These are phyloP conservation scores for Caranx ignobilis DNA, from an alignment of 2,113 vertebrate species.

Conservation along the genomic window DNA sequence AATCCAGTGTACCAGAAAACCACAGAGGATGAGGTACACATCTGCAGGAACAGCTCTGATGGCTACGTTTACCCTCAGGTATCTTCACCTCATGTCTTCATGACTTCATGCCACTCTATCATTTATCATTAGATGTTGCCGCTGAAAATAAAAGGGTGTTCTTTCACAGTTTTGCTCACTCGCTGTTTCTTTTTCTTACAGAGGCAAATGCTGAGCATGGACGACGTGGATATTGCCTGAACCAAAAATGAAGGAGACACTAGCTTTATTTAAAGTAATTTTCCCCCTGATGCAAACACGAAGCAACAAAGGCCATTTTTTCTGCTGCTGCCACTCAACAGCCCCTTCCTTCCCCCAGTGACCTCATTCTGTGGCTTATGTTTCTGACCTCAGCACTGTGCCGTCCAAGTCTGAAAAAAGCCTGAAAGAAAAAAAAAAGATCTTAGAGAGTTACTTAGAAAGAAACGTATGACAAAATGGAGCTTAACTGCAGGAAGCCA, in stretches of 20 bases:
- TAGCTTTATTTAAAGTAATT: constrained; percentile 21
- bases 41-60: constrained; percentile 87
- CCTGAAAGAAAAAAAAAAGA: neutral
- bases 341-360: neutral
- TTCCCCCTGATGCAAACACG: constrained; percentile 25
- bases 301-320: constrained; percentile 37
- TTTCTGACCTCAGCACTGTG: constrained; percentile 66
- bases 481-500: constrained; percentile 11
- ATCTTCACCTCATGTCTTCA: too few species aligned
- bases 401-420: constrained; percentile 48
- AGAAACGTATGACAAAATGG: constrained; percentile 13
- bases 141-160: neutral
- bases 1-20: constrained; percentile 96
- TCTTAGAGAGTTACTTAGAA: too few species aligned
- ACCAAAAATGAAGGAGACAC: constrained; percentile 40
- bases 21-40: constrained; percentile 88
- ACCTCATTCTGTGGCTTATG: constrained; percentile 59
- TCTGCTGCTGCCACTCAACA: constrained; percentile 43
- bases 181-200: constrained; percentile 59
- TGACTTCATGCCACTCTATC: neutral
- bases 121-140: neutral
- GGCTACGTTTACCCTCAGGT: constrained; percentile 90
- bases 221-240: constrained; percentile 85
- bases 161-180: constrained; percentile 4
- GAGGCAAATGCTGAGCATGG: constrained; percentile 89